Conservation (phyloP, 1,140 invertebrate genomes). For the Solenopsis fugax region DNA sequence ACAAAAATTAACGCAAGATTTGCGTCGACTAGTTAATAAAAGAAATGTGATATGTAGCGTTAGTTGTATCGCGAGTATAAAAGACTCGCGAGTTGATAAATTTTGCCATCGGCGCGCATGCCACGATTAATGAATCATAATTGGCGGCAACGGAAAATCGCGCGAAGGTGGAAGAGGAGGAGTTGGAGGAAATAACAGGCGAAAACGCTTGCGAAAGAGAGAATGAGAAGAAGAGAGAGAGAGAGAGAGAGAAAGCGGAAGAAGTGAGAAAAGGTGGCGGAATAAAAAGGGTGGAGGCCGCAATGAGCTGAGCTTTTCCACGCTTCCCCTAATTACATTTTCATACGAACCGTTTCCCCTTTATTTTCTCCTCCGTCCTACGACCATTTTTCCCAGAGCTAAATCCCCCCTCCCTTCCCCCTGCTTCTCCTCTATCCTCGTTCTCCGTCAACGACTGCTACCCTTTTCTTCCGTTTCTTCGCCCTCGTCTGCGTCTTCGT, state of each 20-base stretch:
- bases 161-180: conserved; percentile 27
- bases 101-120: conserved; percentile 52
- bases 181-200: conserved; percentile 3
- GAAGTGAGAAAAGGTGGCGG: conserved; percentile 71
- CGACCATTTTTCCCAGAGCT: conserved; percentile 79
- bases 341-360: conserved; percentile 84
- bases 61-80: conserved; percentile 20
- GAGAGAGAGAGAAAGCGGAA: conserved; percentile 13
- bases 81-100: conserved; percentile 29
- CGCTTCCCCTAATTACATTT: conserved; percentile 84
- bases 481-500: conserved; percentile 40
- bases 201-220: background rate
- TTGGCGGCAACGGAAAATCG: conserved; percentile 74
- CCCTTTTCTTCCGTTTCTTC: conserved; percentile 67
- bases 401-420: conserved; percentile 59
- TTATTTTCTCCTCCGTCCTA: conserved; percentile 79
- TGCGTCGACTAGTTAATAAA: conserved; percentile 2
- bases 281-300: conserved; percentile 79
- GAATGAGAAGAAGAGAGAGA: background rate
- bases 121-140: conserved; percentile 81
- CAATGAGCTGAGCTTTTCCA: conserved; percentile 82
- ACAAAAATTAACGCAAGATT: conserved; percentile 4
- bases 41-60: background rate
- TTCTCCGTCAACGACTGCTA: conserved; percentile 70
- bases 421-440: background rate